Evolutionary conservation across 2,888 invertebrate genomes (phyloP), one percentile per base, ranked within the genome.

Genomic region (Stenurella melanura): DNA sequence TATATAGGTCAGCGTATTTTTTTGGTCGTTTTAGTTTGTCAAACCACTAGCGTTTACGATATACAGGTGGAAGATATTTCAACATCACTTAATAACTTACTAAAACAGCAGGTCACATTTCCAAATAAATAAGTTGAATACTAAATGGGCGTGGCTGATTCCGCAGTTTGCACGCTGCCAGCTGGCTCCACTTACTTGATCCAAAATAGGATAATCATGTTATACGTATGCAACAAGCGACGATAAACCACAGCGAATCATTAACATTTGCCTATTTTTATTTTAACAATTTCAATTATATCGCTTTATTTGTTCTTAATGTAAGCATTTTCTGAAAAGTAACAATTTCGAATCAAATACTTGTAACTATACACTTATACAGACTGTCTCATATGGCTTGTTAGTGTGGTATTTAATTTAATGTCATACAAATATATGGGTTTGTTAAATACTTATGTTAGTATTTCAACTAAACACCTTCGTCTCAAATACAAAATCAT

Each of bases 121-220:
- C 63, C 11, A 17, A 34, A 63, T 38, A 63, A 18, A 57, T 21
- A 19, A 19, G 7, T 58, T 21, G 58, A 58, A 18, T 58, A 58
- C 19, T 64, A 19, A 12, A 18, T 54, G 72, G 72, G 72, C 64
- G 72, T 64, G 72, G 72, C 64, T 73, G 30, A 57, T 69, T 69
- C 69, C 21, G 58, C 17, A 50, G 34, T 63, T 4, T 17, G 1
- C 18, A 34, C 34, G 38, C 17, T 30, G 26, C 26, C 42, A 58
- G 74, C 18, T 38, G 63, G 34, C 21, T 19, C 70, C 63, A 54
- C 66, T 71, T 61, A 64, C 70, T 73, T n/a, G n/a, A 60, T 73
- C 64, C 64, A 18, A 73, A 73, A 64, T 56, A 30, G 72, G 72
- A 57, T 73, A 73, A 73, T 73, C 30, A 56, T 72, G 72, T 72